Evolutionary conservation across 2,797 vertebrate species (phyloP).

Genomic region (Dallia pectoralis): DNA sequence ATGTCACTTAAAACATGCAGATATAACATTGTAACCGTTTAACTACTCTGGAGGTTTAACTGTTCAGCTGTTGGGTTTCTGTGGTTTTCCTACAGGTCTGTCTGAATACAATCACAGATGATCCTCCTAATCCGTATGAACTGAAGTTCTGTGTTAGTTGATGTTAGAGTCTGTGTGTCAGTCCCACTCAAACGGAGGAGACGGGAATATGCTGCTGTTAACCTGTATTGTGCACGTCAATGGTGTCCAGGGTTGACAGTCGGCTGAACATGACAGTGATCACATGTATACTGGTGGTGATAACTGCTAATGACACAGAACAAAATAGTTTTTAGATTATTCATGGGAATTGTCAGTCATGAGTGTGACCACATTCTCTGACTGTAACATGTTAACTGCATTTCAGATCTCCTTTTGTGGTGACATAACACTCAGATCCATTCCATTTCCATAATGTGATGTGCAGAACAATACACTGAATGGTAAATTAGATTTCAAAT

Average conservation of each 20-base stretch:
- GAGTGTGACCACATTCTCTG: background rate
- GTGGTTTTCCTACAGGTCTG: constrained; percentile 8
- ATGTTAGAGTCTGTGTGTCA: background rate
- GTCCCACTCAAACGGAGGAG: constrained; percentile 20
- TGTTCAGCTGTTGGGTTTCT: constrained; percentile 8
- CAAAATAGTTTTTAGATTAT: background rate
- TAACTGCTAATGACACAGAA: background rate
- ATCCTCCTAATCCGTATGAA: background rate
- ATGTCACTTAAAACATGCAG: constrained; percentile 85
- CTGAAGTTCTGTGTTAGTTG: constrained; percentile 18
- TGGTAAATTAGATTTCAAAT: background rate
- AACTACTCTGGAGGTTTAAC: constrained; percentile 35
- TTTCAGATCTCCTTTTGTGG: background rate
- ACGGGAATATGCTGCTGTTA: constrained; percentile 26
- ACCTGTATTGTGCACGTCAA: constrained; percentile 23
- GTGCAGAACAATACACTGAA: background rate
- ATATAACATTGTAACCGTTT: constrained; percentile 57
- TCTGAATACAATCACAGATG: constrained; percentile 35
- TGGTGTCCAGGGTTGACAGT: too few species aligned
- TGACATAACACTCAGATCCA: background rate
- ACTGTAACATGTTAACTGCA: background rate
- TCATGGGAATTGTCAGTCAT: background rate
- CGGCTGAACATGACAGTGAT: background rate
- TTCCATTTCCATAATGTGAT: background rate
- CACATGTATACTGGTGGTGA: background rate